A percentile compares a stretch with the other conserved stretches of the same genome.
These are phyloP conservation scores for Epinotia brunnichana DNA, from an alignment of 2,888 invertebrate genomes.

Conservation along the genomic window DNA sequence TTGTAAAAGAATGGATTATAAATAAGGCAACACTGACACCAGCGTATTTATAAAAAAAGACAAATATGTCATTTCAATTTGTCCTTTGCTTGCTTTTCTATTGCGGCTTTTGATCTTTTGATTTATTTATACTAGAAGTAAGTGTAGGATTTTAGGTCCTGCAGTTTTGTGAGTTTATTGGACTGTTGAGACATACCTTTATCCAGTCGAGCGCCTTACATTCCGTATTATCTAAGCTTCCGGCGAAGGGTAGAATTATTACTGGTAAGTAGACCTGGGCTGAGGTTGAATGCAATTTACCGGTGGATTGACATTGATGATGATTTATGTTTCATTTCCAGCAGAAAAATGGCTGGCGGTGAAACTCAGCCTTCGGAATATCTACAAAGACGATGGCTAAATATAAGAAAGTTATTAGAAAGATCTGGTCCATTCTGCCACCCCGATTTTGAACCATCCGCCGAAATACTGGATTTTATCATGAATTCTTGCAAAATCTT, in stretches of 20 bases:
- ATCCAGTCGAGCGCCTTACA: not conserved
- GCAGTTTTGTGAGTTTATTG: not conserved
- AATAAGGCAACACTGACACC: not conserved
- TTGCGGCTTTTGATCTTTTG: not conserved
- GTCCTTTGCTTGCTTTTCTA: not conserved
- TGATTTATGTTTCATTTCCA: slow-evolving; percentile 24
- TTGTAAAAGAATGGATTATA: not conserved
- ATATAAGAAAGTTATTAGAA: slow-evolving; percentile 93
- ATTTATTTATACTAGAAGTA: not conserved
- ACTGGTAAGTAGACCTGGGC: not conserved
- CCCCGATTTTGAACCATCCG: slow-evolving; percentile 94
- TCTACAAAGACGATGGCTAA: slow-evolving; percentile 89
- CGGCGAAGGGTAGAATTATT: not conserved
- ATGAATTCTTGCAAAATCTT: slow-evolving; percentile 94
- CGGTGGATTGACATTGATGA: not conserved
- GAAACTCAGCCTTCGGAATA: slow-evolving; percentile 65
- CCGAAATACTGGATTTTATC: slow-evolving; percentile 92
- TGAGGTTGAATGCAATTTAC: not conserved
- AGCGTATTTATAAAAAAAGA: not conserved
- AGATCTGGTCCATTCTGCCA: slow-evolving; percentile 96
- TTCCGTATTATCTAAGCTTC: not conserved
- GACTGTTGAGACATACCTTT: not conserved
- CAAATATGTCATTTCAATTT: not conserved
- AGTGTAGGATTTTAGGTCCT: not conserved
- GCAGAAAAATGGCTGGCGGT: slow-evolving; percentile 58